These are phyloP conservation scores for Phocoena sinus DNA, from an alignment of 2,113 vertebrate species.

Conservation along the genomic window DNA sequence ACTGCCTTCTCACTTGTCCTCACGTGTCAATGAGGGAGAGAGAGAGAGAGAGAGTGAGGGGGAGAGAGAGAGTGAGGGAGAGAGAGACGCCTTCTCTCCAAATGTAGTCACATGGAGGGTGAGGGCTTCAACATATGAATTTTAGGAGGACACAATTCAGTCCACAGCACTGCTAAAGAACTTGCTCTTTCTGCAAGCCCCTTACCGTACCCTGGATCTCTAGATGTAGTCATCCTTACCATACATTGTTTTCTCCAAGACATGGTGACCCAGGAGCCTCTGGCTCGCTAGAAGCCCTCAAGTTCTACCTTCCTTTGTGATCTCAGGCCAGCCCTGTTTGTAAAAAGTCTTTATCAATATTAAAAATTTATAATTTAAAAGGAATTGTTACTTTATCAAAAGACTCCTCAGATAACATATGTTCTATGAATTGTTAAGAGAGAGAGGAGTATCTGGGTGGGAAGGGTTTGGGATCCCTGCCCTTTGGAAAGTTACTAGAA, in stretches of 20 bases:
- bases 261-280: background rate
- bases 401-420: background rate
- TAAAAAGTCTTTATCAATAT: background rate
- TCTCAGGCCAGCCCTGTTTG: background rate
- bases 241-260: background rate
- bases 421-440: background rate
- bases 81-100: background rate
- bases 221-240: background rate
- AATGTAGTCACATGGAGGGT: background rate
- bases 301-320: background rate
- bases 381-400: background rate
- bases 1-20: background rate
- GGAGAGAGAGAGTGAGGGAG: background rate
- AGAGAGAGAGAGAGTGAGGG: too few relatives aligned
- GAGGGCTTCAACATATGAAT: background rate
- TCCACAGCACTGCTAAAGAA: background rate
- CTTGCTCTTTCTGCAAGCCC: background rate
- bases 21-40: rapidly evolving
- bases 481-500: background rate
- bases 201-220: rapidly evolving
- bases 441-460: background rate
- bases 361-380: background rate
- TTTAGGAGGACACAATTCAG: background rate
- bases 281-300: background rate
- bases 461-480: background rate